Base-by-base conservation (phyloP, 92 coral and sea anemone species). In the Desmophyllum pertusum region DNA sequence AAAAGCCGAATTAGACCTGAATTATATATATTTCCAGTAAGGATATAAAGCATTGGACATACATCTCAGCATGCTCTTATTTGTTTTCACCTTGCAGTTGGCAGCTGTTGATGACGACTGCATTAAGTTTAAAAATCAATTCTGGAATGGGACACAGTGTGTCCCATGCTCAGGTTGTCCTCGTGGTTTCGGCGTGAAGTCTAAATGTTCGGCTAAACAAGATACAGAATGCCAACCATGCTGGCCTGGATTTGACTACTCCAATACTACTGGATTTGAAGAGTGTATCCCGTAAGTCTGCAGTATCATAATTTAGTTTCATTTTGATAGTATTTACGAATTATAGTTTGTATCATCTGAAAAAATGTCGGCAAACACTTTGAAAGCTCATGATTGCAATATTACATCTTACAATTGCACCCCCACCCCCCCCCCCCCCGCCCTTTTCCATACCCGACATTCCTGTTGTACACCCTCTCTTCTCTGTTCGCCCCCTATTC, bases 91-190 rank as follows among this genome's bases (percentile, higher is more conserved):
- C 27, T 59, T 59, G n/a, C 31, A 59, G 65, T 9, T 59, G 31
- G 65, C 65, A 15, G 65, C 65, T 2, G 65, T 59, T 8, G 65
- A 59, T 59, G 65, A 59, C 65, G 65, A 59, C 65, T 59, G 65
- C 35, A n/a, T n/a, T n/a, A n/a, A n/a, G n/a, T n/a, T 29, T 11
- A 1, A 11, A 9, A 8, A 25, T 59, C 57, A 72, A 14, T 72
- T 7, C 14, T 48, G 30, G 40, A 53, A 75, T 23, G 79, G 64
- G 5, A 75, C 63, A 5, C 6, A 5, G 0, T 75, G 79, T 23
- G 46, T 30, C 0, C 29, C 17, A 3, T 75, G 79, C 2, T 33
- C 66, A 1, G 3, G 29, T 15, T 75, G 79, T 43, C 64, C 64
- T 6, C 41, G 31, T 35, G 79, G 79, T 3, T 75, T 7, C 6